Conservation (phyloP, 1,140 invertebrate species). For the Amyelois transitella region DNA sequence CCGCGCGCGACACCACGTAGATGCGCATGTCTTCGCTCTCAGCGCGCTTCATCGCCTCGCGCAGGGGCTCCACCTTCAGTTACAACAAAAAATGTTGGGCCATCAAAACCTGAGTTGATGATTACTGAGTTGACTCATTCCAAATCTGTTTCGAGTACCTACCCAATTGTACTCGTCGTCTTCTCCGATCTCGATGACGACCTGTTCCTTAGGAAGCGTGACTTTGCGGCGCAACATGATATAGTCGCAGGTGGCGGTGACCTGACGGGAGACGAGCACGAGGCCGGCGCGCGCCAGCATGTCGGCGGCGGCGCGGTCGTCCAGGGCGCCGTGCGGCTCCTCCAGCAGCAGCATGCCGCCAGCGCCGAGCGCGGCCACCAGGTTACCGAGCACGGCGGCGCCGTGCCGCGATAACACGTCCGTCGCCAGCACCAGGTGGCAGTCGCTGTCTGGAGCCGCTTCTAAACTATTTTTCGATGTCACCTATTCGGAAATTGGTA, state of each 20-base stretch:
- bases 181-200: slow-evolving; percentile 78
- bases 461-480: slow-evolving; percentile 70
- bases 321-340: slow-evolving; percentile 77
- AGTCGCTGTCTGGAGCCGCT: slow-evolving; percentile 77
- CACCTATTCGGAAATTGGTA: slow-evolving; percentile 20
- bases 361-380: slow-evolving; percentile 78
- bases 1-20: slow-evolving; percentile 77
- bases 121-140: no score
- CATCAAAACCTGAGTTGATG: no score
- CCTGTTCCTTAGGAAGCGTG: slow-evolving; percentile 43
- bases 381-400: slow-evolving; percentile 73
- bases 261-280: slow-evolving; percentile 73
- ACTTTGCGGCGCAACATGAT: slow-evolving; percentile 76
- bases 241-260: slow-evolving; percentile 75
- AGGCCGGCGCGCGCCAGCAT: slow-evolving; percentile 70
- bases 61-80: slow-evolving; percentile 75
- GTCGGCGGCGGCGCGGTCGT: slow-evolving; percentile 48
- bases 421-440: slow-evolving; percentile 78
- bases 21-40: slow-evolving; percentile 77
- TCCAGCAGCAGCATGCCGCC: slow-evolving; percentile 87
- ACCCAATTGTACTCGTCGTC: slow-evolving; percentile 87
- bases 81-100: no score
- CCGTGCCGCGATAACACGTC: slow-evolving; percentile 76
- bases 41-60: slow-evolving; percentile 78
- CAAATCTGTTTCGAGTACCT: no score